Base-by-base conservation (phyloP, 2,888 invertebrate genomes). In the Melitaea athalia region DNA sequence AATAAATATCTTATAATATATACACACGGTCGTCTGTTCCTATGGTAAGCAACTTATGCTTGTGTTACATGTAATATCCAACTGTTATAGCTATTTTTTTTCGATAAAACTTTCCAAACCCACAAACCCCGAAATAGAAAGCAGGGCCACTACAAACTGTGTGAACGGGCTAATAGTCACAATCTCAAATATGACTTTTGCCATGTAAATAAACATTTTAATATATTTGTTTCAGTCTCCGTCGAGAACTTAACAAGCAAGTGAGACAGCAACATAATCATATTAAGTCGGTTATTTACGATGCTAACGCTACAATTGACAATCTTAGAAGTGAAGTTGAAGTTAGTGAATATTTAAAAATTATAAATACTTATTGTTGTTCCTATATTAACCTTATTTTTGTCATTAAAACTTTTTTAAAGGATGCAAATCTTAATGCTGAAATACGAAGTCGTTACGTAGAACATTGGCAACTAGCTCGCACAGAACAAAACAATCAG, bases 231-330 rank as follows among this genome's bases (percentile, higher is more conserved):
- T 63, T 62, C 70, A 89, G 89, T 3, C 17, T 73, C 38, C 78
- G 81, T 6, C 81, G 75, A 52, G 90, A 90, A 0, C 64, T 87
- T 24, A 71, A 71, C 14, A 85, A 75, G 68, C 89, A 88, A 73
- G 63, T 87, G 49, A 79, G 89, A 15, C 84, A 81, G 50, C 87
- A 85, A 68, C 79, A 86, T 4, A 89, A 85, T 64, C 86, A 88
- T 71, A 76, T 80, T 31, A 88, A 85, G 70, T 79, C 85, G 0
- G 79, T 83, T 2, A 74, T 79, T 47, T 89, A 89, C 69, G 88
- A 89, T 38, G 81, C 83, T 3, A 79, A 90, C 45, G 71, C 72
- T 31, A 68, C 72, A 15, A 86, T 89, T 64, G 84, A 84, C 47
- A 68, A 70, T 0, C 77, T 90, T 1, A 83, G 75, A 57, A 79